A percentile compares a stretch with the other conserved stretches of the same genome.
Conservation (phyloP, 2,888 invertebrate genomes). For the Chloromyia formosa region DNA sequence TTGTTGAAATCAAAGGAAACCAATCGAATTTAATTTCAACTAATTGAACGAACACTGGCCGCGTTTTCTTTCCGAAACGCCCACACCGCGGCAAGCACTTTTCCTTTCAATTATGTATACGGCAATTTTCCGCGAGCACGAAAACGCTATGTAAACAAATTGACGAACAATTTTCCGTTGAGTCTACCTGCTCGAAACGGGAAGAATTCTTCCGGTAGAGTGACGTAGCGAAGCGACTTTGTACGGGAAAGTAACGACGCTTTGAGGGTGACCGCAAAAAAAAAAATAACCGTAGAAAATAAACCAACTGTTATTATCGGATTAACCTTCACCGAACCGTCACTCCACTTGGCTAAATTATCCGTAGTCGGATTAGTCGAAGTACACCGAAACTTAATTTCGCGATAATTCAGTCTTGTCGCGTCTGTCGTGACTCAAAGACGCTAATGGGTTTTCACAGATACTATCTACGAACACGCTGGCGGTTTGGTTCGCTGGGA, state of each 20-base stretch:
- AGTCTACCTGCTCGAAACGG: not conserved
- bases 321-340: not conserved
- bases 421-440: constrained; percentile 7
- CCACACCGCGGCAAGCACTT: no score
- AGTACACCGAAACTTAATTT: constrained; percentile 17
- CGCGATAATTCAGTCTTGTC: constrained; percentile 21
- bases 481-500: no score
- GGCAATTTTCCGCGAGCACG: no score
- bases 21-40: not conserved
- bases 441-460: not conserved
- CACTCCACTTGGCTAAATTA: not conserved
- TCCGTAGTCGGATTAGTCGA: constrained; percentile 9
- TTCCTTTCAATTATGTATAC: no score
- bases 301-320: not conserved
- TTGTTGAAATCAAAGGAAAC: not conserved
- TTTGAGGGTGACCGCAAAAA: no score
- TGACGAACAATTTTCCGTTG: not conserved
- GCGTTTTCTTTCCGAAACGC: not conserved
- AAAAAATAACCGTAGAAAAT: no score
- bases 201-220: not conserved
- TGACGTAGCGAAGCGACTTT: not conserved
- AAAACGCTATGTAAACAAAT: not conserved
- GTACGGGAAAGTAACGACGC: not conserved
- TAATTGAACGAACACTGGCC: not conserved
- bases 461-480: no score